phyloP scores from a whole-genome alignment of 2,888 invertebrate genomes.

The Chydorus sphaericus region DNA sequence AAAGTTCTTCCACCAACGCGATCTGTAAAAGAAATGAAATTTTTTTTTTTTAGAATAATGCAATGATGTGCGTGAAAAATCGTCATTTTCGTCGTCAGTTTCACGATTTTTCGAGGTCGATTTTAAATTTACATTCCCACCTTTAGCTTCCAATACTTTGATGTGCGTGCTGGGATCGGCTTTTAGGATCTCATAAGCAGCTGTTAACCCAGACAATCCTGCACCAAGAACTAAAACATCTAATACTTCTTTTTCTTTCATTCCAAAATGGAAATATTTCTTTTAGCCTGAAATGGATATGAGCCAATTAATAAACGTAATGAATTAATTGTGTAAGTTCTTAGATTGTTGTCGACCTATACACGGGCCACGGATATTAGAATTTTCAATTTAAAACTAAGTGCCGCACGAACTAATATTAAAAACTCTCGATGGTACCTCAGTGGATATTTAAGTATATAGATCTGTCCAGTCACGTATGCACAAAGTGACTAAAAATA shows the following conservation, averaged over 20 bases:
- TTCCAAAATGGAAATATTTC: too few species aligned
- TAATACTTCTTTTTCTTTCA: not conserved
- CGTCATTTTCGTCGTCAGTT: not conserved
- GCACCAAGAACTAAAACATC: constrained; percentile 23
- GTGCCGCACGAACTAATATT: too few species aligned
- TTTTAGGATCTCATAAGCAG: constrained; percentile 27
- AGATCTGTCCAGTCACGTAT: too few species aligned
- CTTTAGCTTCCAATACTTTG: constrained; percentile 30
- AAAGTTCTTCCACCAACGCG: constrained; percentile 32
- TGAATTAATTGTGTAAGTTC: too few species aligned
- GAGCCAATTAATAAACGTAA: too few species aligned
- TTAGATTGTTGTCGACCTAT: too few species aligned
- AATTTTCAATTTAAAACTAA: too few species aligned
- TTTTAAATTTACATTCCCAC: constrained; percentile 19
- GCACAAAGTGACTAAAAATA: too few species aligned
- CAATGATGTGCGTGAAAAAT: not conserved
- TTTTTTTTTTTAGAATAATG: not conserved
- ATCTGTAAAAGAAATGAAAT: constrained; percentile 19
- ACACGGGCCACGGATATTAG: too few species aligned
- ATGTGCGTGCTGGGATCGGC: constrained; percentile 24
- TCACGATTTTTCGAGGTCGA: not conserved
- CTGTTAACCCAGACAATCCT: constrained; percentile 24
- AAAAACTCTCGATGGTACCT: too few species aligned
- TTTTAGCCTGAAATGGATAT: too few species aligned
- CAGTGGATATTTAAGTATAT: too few species aligned